Percentiles rank a stretch among this genome's conserved stretches.
These are phyloP conservation scores for Lophius piscatorius DNA, from an alignment of 2,113 vertebrate genomes.

Conservation along the genomic window DNA sequence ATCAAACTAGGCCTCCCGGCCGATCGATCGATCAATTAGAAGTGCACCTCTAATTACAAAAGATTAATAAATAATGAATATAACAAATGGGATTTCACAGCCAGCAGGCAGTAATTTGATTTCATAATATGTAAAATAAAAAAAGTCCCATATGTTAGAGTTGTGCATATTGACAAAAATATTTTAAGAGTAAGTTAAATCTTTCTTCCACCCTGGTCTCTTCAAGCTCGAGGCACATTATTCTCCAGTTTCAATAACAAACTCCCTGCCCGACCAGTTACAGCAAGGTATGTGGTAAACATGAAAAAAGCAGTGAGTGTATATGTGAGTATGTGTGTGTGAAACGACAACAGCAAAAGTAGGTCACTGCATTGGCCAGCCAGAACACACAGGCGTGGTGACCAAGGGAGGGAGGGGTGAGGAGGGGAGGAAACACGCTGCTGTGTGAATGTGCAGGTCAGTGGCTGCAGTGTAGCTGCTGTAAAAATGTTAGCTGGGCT, in stretches of 20 bases:
- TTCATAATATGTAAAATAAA: neutral
- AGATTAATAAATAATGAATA: too few species aligned
- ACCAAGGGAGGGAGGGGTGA: constrained; percentile 10
- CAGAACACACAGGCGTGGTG: constrained; percentile 70
- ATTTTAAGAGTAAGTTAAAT: constrained; percentile 3
- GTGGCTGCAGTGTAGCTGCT: constrained; percentile 65
- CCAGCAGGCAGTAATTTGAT: too few species aligned
- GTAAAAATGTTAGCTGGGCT: constrained; percentile 59
- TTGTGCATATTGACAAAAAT: neutral
- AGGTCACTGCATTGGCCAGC: constrained; percentile 75
- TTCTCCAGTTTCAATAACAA: constrained; percentile 30
- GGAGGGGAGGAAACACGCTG: constrained; percentile 20
- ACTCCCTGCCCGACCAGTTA: constrained; percentile 37
- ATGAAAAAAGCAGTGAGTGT: constrained; percentile 33
- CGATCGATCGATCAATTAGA: too few species aligned
- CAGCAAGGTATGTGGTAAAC: constrained; percentile 62
- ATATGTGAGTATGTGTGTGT: constrained; percentile 36
- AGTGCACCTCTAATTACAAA: too few species aligned
- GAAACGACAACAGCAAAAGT: constrained; percentile 71
- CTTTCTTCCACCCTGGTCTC: neutral
- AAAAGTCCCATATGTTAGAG: neutral
- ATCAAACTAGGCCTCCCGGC: too few species aligned
- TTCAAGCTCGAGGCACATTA: neutral
- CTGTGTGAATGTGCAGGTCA: constrained; percentile 62
- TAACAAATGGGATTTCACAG: too few species aligned